Conservation (phyloP, 1,140 invertebrate genomes). For the Acromyrmex echinatior region DNA sequence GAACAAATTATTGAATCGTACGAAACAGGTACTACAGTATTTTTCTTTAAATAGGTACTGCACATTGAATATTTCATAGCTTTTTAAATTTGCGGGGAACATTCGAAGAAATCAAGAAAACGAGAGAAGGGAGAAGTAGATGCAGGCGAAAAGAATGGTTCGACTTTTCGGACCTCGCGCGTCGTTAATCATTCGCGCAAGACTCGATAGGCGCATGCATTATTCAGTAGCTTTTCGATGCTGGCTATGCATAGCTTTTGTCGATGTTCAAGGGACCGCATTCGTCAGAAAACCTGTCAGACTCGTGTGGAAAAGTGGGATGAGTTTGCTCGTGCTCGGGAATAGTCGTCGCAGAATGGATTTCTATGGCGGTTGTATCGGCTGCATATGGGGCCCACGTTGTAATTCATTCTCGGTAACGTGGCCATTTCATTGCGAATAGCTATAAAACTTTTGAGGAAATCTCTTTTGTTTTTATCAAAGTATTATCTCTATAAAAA, state of each 20-base stretch:
- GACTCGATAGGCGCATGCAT: constrained; percentile 68
- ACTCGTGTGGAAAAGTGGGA: constrained; percentile 31
- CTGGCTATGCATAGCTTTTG: constrained; percentile 74
- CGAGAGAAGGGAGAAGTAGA: neutral
- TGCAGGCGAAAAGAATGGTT: constrained; percentile 31
- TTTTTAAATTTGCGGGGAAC: neutral
- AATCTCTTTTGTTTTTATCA: neutral
- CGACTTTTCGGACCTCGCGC: constrained; percentile 67
- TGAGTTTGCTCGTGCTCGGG: neutral
- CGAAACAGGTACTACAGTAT: neutral
- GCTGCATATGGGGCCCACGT: constrained; percentile 40
- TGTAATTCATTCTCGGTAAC: constrained; percentile 52
- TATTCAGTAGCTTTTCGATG: constrained; percentile 74
- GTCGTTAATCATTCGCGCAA: constrained; percentile 72
- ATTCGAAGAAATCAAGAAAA: neutral
- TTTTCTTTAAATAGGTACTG: neutral
- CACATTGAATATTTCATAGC: neutral
- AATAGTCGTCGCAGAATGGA: constrained; percentile 4
- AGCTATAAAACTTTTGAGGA: neutral
- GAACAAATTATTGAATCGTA: neutral
- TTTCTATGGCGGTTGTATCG: constrained; percentile 45
- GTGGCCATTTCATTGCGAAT: constrained; percentile 9
- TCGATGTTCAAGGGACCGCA: constrained; percentile 69
- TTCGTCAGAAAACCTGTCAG: constrained; percentile 41
- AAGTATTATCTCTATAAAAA: neutral